Evolutionary conservation across 2,797 vertebrate species (phyloP), one percentile per base, ranked within the genome.

Genomic region (Rhadinocentrus ornatus): DNA sequence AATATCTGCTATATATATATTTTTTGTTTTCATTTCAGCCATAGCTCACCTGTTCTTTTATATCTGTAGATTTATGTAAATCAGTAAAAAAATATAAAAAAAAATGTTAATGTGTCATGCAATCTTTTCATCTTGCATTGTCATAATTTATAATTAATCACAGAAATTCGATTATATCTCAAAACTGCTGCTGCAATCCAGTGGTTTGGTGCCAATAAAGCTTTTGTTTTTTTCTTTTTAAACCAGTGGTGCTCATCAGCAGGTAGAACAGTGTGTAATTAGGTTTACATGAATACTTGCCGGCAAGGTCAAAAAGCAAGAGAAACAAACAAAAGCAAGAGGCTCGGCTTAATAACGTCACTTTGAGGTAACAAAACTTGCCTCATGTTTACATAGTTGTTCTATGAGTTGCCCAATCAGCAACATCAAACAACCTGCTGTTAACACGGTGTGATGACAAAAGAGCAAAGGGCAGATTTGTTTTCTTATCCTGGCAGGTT

Each of bases 31-130:
- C 55, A 77, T 27, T 80, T 88, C 78, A 81, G 69, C 75, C 66
- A 71, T 90, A 91, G 71, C 73, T 64, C 85, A 84, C 85, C 76
- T 81, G 82, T 92, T 93, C 83, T 91, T 93, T 93, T 90, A 83
- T 91, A 92, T 89, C 84, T 92, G 86, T 93, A 92, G 83, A 92
- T 87, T 89, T 86, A 90, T 92, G 91, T 92, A 91, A 91, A 91
- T 90, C 73, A 79, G 56, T 85, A 85, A 50, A 85, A 93, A 90
- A 87, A 88, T 92, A 69, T 55, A 16, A 24, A 22, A 16, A 93
- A 83, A 3, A 93, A 93, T 95, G 95, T 94, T 93, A 55, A 77
- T 91, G 91, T 11, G n/a, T 77, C 2, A 29, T 74, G 11, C 52
- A 7, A 35, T 77, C 31, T 44, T 80, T 69, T 63, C 10, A 55